Percentiles rank a stretch among this genome's conserved stretches.
Evolutionary conservation across 92 coral and sea anemone species (phyloP).

Genomic region (Plumapathes pennacea): DNA sequence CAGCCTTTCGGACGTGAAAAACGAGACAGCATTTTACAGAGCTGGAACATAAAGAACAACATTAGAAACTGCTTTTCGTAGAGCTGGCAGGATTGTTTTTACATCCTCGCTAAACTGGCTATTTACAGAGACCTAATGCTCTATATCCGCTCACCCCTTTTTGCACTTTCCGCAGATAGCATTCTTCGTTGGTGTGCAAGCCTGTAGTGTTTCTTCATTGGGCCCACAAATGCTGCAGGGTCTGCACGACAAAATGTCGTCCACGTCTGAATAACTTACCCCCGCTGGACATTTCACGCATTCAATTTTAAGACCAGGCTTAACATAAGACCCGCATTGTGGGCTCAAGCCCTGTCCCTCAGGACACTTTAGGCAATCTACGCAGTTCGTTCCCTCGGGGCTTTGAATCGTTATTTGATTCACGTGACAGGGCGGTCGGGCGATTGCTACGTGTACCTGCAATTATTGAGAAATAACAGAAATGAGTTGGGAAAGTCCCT

Average conservation of each 20-base stretch:
- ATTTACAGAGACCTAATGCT: neutral
- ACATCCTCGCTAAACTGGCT: neutral
- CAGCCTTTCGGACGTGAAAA: too few species aligned
- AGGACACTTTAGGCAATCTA: constrained; percentile 59
- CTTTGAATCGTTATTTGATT: constrained; percentile 31
- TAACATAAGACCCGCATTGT: constrained; percentile 71
- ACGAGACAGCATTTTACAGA: too few species aligned
- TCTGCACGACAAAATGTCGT: constrained; percentile 62
- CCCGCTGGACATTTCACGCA: constrained; percentile 54
- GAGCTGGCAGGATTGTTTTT: neutral
- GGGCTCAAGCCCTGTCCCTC: constrained; percentile 60
- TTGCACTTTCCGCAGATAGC: constrained; percentile 68
- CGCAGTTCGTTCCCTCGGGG: constrained; percentile 19
- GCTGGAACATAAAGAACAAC: too few species aligned
- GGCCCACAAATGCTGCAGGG: constrained; percentile 65
- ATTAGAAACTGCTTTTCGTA: too few species aligned
- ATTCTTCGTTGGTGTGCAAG: constrained; percentile 55
- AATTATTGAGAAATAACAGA: too few species aligned
- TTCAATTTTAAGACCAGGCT: constrained; percentile 4
- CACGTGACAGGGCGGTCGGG: constrained; percentile 36
- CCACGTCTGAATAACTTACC: constrained; percentile 36
- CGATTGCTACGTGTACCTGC: too few species aligned
- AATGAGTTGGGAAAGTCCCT: too few species aligned
- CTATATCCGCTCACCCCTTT: constrained; percentile 48
- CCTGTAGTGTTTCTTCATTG: constrained; percentile 45